Conservation (phyloP, 2,113 vertebrate genomes). For the Junco hyemalis region DNA sequence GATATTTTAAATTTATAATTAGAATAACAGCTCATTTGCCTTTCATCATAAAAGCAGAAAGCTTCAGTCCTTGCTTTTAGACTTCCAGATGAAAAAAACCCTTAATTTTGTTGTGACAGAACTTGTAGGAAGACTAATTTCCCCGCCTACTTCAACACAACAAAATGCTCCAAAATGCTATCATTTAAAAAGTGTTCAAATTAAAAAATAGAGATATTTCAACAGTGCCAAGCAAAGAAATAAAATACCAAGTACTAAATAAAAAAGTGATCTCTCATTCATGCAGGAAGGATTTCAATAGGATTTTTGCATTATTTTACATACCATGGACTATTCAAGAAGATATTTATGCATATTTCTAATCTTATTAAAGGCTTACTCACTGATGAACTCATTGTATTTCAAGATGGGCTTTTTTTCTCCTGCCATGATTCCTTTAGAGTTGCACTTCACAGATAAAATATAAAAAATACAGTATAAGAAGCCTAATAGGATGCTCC, state of each 20-base stretch:
- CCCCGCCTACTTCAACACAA: neutral
- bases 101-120: neutral
- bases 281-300: neutral
- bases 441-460: slow-evolving; percentile 22
- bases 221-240: neutral
- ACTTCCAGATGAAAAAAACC: neutral
- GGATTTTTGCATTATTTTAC: neutral
- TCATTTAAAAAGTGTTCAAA: neutral
- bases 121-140: neutral
- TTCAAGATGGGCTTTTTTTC: neutral
- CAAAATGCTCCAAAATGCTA: neutral
- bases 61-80: neutral
- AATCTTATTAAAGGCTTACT: slow-evolving; percentile 45
- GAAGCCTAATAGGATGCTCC: neutral
- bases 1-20: slow-evolving; percentile 45
- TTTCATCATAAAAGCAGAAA: slow-evolving; percentile 18
- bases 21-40: slow-evolving; percentile 29
- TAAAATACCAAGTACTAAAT: neutral
- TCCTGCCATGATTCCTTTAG: neutral
- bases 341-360: slow-evolving; percentile 21
- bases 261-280: neutral
- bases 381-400: slow-evolving; percentile 16
- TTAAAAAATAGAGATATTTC: neutral
- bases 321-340: neutral
- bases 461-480: neutral